Evolutionary conservation across 2,797 vertebrate species (phyloP).

Genomic region (Coluber constrictor): DNA sequence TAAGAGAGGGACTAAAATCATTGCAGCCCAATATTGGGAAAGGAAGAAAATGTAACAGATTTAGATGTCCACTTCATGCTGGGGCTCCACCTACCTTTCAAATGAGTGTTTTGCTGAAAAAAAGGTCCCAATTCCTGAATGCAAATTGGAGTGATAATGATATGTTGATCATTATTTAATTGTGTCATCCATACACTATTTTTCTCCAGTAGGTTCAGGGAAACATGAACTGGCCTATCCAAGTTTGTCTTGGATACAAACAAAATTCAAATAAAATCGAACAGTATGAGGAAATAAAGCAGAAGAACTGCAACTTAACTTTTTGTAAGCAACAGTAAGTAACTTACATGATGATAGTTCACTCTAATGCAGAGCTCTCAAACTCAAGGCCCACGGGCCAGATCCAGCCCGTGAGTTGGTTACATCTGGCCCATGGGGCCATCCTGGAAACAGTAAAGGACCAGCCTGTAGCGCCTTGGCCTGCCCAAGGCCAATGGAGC

Average conservation of each 20-base stretch:
- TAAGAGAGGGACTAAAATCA: background rate
- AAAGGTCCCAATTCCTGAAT: background rate
- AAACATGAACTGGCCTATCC: rapidly evolving
- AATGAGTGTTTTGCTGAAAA: background rate
- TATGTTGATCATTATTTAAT: background rate
- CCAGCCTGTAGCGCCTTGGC: too few relatives aligned
- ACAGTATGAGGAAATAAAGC: rapidly evolving
- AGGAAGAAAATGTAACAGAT: background rate
- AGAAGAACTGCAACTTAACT: background rate
- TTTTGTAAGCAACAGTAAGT: too few relatives aligned
- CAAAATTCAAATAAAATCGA: background rate
- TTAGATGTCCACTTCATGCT: background rate
- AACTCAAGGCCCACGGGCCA: too few relatives aligned
- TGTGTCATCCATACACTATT: background rate
- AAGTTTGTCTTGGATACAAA: background rate
- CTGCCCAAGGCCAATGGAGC: too few relatives aligned
- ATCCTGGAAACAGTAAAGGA: too few relatives aligned
- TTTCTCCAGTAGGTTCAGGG: too few relatives aligned
- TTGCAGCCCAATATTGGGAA: background rate
- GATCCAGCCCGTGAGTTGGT: too few relatives aligned
- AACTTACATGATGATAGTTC: background rate
- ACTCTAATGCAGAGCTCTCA: background rate
- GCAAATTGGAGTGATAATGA: background rate
- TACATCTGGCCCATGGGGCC: too few relatives aligned
- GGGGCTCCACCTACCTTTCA: background rate